A percentile compares a stretch with the other conserved stretches of the same genome.
phyloP scores from a whole-genome alignment of 2,888 invertebrate species.

The Protophormia terraenovae region DNA sequence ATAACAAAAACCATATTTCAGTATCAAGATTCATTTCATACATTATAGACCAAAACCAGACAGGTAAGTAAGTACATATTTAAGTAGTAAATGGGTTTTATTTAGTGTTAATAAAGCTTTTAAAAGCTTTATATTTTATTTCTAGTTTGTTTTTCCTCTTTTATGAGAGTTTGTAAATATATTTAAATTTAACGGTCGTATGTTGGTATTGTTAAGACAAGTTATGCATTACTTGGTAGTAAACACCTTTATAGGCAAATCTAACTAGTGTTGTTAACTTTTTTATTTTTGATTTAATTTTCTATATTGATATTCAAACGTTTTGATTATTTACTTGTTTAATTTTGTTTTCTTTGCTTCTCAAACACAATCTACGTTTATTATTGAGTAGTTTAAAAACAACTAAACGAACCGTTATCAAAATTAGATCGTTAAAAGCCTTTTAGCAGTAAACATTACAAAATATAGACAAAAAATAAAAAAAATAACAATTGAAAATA shows the following conservation, averaged over 20 bases:
- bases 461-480: slow-evolving; percentile 36
- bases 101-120: slow-evolving; percentile 26
- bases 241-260: slow-evolving; percentile 17
- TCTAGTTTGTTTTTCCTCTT: neutral
- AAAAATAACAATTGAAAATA: slow-evolving; percentile 9
- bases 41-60: neutral
- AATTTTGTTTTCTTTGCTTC: neutral
- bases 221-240: neutral
- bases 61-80: neutral
- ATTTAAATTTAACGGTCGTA: slow-evolving; percentile 41
- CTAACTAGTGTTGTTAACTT: slow-evolving; percentile 62
- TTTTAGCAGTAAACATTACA: slow-evolving; percentile 69
- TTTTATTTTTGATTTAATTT: neutral
- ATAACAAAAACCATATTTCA: neutral
- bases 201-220: neutral
- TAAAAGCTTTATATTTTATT: neutral
- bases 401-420: slow-evolving; percentile 73
- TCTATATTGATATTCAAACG: slow-evolving; percentile 8
- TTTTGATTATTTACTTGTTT: slow-evolving; percentile 20
- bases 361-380: slow-evolving; percentile 14
- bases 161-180: neutral
- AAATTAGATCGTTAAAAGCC: slow-evolving; percentile 74
- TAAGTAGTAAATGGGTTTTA: too few species aligned
- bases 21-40: neutral
- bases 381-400: slow-evolving; percentile 72